These are phyloP conservation scores for Macrostomum cliftonense DNA, from an alignment of 2,888 invertebrate species.

Conservation along the genomic window DNA sequence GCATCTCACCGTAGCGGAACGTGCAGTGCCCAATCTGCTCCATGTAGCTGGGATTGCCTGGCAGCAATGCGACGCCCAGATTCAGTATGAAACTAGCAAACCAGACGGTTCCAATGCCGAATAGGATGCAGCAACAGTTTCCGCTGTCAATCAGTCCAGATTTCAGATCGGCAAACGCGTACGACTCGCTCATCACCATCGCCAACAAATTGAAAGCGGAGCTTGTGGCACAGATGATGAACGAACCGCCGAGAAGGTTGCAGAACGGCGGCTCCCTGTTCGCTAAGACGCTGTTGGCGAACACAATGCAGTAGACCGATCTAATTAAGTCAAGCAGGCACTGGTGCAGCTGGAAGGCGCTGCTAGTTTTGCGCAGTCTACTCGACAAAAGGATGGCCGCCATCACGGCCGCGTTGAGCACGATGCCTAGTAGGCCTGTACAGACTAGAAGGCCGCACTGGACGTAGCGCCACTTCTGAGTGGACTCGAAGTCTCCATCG, in stretches of 20 bases:
- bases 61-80: constrained; percentile 46
- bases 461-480: background rate
- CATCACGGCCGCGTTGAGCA: constrained; percentile 21
- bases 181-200: constrained; percentile 32
- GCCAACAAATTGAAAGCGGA: constrained; percentile 68
- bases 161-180: constrained; percentile 20
- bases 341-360: constrained; percentile 30
- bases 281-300: constrained; percentile 23
- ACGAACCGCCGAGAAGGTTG: constrained; percentile 66
- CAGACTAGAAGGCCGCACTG: constrained; percentile 20
- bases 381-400: constrained; percentile 17
- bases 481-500: too few relatives aligned
- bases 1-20: constrained; percentile 62
- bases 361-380: constrained; percentile 22
- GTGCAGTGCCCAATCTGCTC: constrained; percentile 66
- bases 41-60: constrained; percentile 21
- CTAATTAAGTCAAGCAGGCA: constrained; percentile 28
- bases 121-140: constrained; percentile 51
- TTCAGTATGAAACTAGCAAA: constrained; percentile 74
- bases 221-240: constrained; percentile 65
- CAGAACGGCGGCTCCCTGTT: constrained; percentile 39
- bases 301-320: constrained; percentile 28
- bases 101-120: constrained; percentile 80
- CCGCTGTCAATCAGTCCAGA: constrained; percentile 17
- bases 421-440: constrained; percentile 20